Evolutionary conservation across 2,797 vertebrate genomes (phyloP).

Genomic region (Sebastes aleutianus): DNA sequence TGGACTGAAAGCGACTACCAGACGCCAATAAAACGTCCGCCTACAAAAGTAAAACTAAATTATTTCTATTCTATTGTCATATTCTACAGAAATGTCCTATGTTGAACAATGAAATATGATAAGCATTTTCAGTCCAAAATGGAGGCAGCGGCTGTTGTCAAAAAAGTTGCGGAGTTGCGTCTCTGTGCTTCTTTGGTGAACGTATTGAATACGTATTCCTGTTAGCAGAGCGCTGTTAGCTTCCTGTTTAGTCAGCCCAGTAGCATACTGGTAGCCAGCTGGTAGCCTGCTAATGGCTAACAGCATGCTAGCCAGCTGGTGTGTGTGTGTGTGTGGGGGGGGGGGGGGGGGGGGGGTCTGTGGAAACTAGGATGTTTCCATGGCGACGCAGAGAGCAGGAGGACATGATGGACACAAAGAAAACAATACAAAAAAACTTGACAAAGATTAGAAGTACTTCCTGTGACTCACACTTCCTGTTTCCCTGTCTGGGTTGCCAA

Average conservation of each 20-base stretch:
- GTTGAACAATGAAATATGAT: too few relatives aligned
- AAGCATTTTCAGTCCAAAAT: too few relatives aligned
- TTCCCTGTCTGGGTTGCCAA: conserved; percentile 70
- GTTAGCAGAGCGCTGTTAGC: background rate
- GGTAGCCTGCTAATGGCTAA: conserved; percentile 46
- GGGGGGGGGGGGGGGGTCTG: background rate
- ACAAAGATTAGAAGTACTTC: conserved; percentile 66
- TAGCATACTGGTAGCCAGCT: conserved; percentile 40
- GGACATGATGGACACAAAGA: conserved; percentile 38
- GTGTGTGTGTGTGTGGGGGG: conserved; percentile 2
- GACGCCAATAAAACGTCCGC: too few relatives aligned
- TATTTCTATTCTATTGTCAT: too few relatives aligned
- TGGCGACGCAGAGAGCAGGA: conserved; percentile 34
- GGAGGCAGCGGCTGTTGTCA: too few relatives aligned
- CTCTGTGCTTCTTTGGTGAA: too few relatives aligned
- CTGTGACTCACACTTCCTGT: conserved; percentile 71
- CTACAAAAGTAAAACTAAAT: too few relatives aligned
- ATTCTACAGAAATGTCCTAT: too few relatives aligned
- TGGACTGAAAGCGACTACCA: too few relatives aligned
- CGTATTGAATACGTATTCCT: too few relatives aligned
- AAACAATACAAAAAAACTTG: conserved; percentile 25
- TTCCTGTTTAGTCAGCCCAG: background rate
- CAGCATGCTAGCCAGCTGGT: conserved; percentile 47
- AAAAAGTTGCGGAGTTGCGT: too few relatives aligned
- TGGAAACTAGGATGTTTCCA: conserved; percentile 27